Evolutionary conservation across 2,113 vertebrate genomes (phyloP).

Genomic region (Callocephalon fimbriatum): DNA sequence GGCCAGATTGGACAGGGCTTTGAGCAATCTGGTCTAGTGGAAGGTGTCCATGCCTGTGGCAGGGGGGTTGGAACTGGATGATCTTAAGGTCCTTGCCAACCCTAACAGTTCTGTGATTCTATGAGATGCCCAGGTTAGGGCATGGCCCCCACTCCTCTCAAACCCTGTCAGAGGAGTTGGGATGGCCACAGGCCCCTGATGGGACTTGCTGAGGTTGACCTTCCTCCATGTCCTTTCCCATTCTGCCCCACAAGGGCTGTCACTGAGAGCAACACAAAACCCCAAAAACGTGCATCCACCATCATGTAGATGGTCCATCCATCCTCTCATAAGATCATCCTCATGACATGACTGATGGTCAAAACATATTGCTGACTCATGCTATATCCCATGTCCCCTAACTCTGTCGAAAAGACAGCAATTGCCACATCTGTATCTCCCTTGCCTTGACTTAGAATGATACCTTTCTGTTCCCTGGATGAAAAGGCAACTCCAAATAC

Average conservation of each 20-base stretch:
- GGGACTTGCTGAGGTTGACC: not conserved
- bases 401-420: not conserved
- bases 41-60: not conserved
- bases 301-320: not conserved
- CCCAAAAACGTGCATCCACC: not conserved
- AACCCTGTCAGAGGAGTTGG: not conserved
- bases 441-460: not conserved
- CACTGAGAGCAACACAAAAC: not conserved
- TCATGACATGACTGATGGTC: rapidly evolving
- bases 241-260: rapidly evolving
- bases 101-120: not conserved
- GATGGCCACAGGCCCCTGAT: not conserved
- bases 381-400: rapidly evolving
- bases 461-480: not conserved
- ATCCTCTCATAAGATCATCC: rapidly evolving
- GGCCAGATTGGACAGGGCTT: not conserved
- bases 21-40: not conserved
- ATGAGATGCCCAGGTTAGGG: no score
- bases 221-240: not conserved
- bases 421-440: not conserved
- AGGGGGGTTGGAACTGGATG: not conserved
- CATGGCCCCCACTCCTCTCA: not conserved
- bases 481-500: not conserved
- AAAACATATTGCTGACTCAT: rapidly evolving
- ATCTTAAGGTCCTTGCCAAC: not conserved